A percentile compares a stretch with the other conserved stretches of the same genome.
These are phyloP conservation scores for Neoitamus cyanurus DNA, from an alignment of 2,888 invertebrate species.

Conservation along the genomic window DNA sequence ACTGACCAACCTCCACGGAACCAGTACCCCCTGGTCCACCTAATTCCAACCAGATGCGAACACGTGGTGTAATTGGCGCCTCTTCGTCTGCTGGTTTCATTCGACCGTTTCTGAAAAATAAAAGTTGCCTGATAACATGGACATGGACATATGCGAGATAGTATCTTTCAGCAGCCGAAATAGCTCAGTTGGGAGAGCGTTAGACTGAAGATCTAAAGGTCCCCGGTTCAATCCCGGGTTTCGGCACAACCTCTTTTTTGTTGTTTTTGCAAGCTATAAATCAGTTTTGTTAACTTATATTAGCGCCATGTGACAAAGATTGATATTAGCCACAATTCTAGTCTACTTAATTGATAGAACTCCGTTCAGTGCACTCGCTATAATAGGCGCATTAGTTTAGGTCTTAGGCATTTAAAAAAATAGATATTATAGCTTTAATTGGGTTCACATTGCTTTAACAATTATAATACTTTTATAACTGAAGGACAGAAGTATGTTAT, in stretches of 20 bases:
- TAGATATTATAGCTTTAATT: no score
- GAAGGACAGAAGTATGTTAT: no score
- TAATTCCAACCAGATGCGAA: conserved; percentile 80
- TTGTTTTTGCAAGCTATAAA: background rate
- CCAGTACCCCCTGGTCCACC: conserved; percentile 68
- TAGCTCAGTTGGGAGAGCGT: conserved; percentile 67
- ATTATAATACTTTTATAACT: no score
- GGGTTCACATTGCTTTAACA: no score
- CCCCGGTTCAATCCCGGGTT: conserved; percentile 81
- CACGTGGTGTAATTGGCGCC: conserved; percentile 67
- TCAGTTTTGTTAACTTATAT: no score
- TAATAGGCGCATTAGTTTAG: no score
- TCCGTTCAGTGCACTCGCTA: no score
- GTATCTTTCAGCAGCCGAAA: conserved; percentile 57
- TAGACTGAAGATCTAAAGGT: conserved; percentile 70
- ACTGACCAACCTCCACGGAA: conserved; percentile 78
- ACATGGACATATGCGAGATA: background rate
- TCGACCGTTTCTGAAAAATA: conserved; percentile 69
- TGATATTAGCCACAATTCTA: no score
- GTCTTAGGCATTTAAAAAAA: no score
- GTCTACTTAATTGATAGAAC: no score
- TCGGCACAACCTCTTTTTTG: conserved; percentile 68
- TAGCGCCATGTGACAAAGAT: no score
- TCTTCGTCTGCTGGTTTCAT: conserved; percentile 63
- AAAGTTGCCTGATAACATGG: background rate